phyloP scores from a whole-genome alignment of 2,888 invertebrate species.

The Laspeyria flexula region DNA sequence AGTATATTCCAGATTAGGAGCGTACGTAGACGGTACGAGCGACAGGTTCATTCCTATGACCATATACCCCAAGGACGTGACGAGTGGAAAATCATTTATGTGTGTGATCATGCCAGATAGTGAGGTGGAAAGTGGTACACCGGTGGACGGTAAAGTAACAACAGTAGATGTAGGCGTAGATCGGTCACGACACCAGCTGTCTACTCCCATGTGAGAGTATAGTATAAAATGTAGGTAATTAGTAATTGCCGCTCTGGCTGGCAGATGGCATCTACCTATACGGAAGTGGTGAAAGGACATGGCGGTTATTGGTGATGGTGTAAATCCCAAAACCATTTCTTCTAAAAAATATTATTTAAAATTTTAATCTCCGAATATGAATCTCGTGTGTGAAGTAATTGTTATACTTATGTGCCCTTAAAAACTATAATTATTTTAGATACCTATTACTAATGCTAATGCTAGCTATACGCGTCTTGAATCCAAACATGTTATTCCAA shows the following conservation, averaged over 20 bases:
- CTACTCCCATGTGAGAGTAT: conserved; percentile 78
- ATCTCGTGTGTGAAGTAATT: conserved; percentile 57
- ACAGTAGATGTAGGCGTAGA: conserved; percentile 88
- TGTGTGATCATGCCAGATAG: conserved; percentile 96
- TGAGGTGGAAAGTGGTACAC: conserved; percentile 87
- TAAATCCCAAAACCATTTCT: conserved; percentile 36
- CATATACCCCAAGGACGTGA: conserved; percentile 93
- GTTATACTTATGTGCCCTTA: conserved; percentile 44
- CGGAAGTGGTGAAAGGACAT: conserved; percentile 30
- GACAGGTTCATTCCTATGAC: conserved; percentile 95
- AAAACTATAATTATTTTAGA: conserved; percentile 48
- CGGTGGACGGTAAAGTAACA: conserved; percentile 85
- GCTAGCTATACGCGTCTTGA: conserved; percentile 20
- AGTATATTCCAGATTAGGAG: conserved; percentile 92
- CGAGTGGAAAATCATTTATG: conserved; percentile 94
- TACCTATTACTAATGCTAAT: conserved; percentile 25
- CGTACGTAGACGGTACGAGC: conserved; percentile 92
- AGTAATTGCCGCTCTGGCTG: conserved; percentile 20
- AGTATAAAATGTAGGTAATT: conserved; percentile 29
- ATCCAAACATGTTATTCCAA: conserved; percentile 13
- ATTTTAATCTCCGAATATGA: conserved; percentile 49
- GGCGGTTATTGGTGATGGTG: conserved; percentile 32
- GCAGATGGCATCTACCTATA: conserved; percentile 33
- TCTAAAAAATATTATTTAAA: conserved; percentile 39
- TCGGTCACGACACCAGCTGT: conserved; percentile 80